Conservation (phyloP, 1,140 invertebrate species). For the Ips nitidus region DNA sequence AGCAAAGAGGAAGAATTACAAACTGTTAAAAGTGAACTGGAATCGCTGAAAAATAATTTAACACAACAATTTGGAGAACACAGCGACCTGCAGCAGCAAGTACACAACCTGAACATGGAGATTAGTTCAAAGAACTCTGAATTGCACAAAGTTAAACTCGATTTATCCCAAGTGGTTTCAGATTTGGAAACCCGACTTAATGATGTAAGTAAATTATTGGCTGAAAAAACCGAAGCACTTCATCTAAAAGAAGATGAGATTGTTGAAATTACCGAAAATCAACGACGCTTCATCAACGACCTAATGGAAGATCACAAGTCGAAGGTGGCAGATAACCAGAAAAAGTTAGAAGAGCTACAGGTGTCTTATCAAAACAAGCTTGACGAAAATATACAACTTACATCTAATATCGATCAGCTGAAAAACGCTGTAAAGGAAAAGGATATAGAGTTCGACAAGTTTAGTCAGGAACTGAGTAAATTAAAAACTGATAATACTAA, state of each 20-base stretch:
- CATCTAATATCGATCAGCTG: conserved; percentile 9
- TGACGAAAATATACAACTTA: conserved; percentile 10
- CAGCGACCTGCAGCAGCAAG: conserved; percentile 11
- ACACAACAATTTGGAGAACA: no score
- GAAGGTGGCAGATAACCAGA: conserved; percentile 8
- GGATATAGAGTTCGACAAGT: conserved; percentile 13
- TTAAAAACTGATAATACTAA: conserved; percentile 15
- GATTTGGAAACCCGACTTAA: conserved; percentile 22
- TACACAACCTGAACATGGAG: conserved; percentile 7
- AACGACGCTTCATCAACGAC: conserved; percentile 25
- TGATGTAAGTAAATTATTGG: conserved; percentile 10
- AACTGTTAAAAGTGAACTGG: no score
- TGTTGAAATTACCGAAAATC: conserved; percentile 18
- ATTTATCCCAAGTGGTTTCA: conserved; percentile 14
- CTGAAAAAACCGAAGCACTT: conserved; percentile 19
- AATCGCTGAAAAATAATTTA: no score
- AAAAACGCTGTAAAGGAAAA: conserved; percentile 9
- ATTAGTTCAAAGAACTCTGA: conserved; percentile 9
- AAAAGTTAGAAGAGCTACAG: conserved; percentile 7
- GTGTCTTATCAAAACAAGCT: background rate
- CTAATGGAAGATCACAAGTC: conserved; percentile 28
- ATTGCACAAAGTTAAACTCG: conserved; percentile 13
- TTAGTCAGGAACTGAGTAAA: conserved; percentile 15
- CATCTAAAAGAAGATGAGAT: conserved; percentile 24
- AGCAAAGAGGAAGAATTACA: no score